phyloP scores from a whole-genome alignment of 2,113 vertebrate species.

The Spilogale gracilis region DNA sequence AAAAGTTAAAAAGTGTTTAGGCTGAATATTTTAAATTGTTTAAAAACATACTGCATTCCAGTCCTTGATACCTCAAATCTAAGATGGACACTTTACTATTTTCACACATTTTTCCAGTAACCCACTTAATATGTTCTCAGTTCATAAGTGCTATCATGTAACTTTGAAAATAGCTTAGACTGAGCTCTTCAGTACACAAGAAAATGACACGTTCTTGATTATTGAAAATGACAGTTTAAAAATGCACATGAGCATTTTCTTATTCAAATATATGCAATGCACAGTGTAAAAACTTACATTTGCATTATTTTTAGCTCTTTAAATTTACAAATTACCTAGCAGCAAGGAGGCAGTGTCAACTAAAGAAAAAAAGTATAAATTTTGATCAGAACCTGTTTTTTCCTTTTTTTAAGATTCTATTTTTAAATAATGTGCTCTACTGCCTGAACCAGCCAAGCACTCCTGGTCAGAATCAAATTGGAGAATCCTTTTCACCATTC shows the following conservation, averaged over 20 bases:
- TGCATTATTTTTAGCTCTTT: not conserved
- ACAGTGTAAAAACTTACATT: not conserved
- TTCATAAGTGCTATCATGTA: not conserved
- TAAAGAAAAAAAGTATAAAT: not conserved
- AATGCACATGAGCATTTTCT: not conserved
- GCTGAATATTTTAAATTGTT: not conserved
- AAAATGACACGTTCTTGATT: not conserved
- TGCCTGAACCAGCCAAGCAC: not conserved
- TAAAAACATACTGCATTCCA: not conserved
- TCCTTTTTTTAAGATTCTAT: not conserved
- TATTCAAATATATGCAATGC: not conserved
- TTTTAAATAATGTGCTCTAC: not conserved
- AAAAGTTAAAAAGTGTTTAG: not conserved
- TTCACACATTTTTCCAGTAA: not conserved
- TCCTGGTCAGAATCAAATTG: not conserved
- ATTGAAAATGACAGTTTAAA: not conserved
- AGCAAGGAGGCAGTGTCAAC: not conserved
- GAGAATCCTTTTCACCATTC: not conserved
- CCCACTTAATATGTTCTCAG: not conserved
- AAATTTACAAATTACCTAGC: not conserved
- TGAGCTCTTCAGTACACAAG: not conserved
- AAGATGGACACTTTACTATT: not conserved
- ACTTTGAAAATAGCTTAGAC: not conserved
- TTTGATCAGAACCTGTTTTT: not conserved
- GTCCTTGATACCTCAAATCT: not conserved